A percentile compares a stretch with the other conserved stretches of the same genome.
Evolutionary conservation across 1,140 invertebrate genomes (phyloP).

Genomic region (Linepithema humile): DNA sequence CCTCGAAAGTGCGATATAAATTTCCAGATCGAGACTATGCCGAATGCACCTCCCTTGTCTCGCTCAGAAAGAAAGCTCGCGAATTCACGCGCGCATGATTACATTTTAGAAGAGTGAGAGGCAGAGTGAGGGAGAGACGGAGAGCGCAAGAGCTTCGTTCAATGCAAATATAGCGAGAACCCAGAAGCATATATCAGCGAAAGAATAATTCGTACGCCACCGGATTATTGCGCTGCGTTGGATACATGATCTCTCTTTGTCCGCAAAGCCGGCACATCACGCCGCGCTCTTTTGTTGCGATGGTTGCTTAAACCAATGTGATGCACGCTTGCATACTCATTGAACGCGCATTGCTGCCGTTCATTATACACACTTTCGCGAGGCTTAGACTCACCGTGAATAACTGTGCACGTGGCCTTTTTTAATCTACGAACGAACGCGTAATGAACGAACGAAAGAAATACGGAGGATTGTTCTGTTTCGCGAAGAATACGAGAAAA

Average conservation of each 20-base stretch:
- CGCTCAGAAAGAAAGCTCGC: background rate
- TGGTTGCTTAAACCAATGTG: conserved; percentile 23
- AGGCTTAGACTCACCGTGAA: background rate
- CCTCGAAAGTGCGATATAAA: background rate
- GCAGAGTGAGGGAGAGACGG: too few species aligned
- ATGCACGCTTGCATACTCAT: background rate
- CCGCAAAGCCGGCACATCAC: background rate
- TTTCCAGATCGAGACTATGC: background rate
- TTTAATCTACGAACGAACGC: too few species aligned
- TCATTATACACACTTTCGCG: conserved; percentile 17
- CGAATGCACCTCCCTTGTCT: background rate
- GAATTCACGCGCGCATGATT: background rate
- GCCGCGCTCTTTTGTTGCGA: conserved; percentile 21
- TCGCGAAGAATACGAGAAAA: background rate
- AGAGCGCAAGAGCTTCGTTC: too few species aligned
- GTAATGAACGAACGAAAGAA: conserved; percentile 19
- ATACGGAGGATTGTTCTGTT: background rate
- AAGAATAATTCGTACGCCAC: conserved; percentile 26
- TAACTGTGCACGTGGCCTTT: background rate
- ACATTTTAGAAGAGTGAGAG: background rate
- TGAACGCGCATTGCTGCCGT: background rate
- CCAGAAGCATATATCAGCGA: background rate
- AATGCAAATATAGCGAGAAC: background rate
- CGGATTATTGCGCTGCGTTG: conserved; percentile 27
- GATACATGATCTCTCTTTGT: conserved; percentile 19